Percentiles rank a stretch among this genome's conserved stretches.
Conservation (phyloP, 2,113 vertebrate genomes). For the Chloebia gouldiae region DNA sequence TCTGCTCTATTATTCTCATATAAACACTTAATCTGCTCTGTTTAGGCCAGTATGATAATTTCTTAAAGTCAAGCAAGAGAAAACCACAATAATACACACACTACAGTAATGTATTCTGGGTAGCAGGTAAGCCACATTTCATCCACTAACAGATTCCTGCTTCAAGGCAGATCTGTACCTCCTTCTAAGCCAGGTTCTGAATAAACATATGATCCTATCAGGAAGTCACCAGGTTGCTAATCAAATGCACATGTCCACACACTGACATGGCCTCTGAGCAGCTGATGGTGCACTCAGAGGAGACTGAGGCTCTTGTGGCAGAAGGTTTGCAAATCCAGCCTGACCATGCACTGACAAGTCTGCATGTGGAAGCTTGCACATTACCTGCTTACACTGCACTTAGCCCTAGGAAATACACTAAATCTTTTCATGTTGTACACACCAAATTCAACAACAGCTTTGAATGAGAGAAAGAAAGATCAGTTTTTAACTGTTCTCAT, state of each 20-base stretch:
- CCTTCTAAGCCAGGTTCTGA: background rate
- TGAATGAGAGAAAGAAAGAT: background rate
- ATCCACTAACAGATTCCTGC: background rate
- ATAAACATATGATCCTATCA: background rate
- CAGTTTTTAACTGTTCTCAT: background rate
- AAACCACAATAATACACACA: background rate
- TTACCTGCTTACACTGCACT: background rate
- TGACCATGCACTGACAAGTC: background rate
- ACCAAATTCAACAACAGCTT: constrained; percentile 28
- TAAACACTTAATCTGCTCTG: background rate
- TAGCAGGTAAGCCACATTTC: background rate
- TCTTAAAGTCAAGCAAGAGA: background rate
- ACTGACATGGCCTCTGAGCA: background rate
- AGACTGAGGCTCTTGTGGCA: background rate
- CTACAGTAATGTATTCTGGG: background rate
- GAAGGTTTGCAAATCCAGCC: background rate
- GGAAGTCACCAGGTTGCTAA: background rate
- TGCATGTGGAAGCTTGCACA: background rate
- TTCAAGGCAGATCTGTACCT: background rate
- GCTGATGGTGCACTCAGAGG: background rate
- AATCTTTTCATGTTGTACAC: background rate
- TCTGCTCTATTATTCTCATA: background rate
- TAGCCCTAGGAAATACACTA: background rate
- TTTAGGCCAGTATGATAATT: background rate
- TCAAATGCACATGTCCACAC: background rate